Evolutionary conservation across 2,888 invertebrate genomes (phyloP).

Genomic region (Apotomis betuletana): DNA sequence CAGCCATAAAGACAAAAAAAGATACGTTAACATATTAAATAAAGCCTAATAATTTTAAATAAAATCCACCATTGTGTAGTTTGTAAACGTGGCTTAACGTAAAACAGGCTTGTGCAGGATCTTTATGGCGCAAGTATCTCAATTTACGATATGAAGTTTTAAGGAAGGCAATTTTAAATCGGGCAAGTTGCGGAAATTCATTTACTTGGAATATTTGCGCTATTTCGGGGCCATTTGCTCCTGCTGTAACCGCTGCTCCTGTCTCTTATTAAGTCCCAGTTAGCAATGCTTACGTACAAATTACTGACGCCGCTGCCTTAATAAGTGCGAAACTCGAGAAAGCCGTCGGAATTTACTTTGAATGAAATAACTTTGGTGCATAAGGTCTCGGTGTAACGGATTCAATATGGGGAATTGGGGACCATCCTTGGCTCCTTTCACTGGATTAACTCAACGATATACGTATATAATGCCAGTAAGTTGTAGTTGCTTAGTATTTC

Average conservation of each 20-base stretch:
- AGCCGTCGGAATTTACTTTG: background rate
- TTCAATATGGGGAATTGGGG: too few species aligned
- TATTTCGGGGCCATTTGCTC: background rate
- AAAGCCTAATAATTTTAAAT: background rate
- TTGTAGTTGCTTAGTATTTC: too few species aligned
- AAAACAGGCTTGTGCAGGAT: background rate
- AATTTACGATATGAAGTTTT: background rate
- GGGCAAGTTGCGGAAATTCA: background rate
- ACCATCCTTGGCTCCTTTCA: too few species aligned
- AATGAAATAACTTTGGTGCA: background rate
- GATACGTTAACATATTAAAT: background rate
- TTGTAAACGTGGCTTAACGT: background rate
- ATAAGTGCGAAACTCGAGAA: conserved; percentile 7
- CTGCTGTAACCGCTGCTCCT: background rate
- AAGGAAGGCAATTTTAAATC: background rate
- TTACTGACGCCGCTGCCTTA: conserved; percentile 11
- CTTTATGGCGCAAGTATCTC: background rate
- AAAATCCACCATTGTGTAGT: too few species aligned
- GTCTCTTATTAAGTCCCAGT: conserved; percentile 10
- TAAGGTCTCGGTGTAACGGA: background rate
- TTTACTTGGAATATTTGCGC: background rate
- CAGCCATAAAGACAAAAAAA: too few species aligned
- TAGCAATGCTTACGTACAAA: conserved; percentile 4
- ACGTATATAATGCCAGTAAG: too few species aligned
- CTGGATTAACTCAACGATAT: too few species aligned